phyloP scores from a whole-genome alignment of 2,888 invertebrate species.

The Beris chalybata region DNA sequence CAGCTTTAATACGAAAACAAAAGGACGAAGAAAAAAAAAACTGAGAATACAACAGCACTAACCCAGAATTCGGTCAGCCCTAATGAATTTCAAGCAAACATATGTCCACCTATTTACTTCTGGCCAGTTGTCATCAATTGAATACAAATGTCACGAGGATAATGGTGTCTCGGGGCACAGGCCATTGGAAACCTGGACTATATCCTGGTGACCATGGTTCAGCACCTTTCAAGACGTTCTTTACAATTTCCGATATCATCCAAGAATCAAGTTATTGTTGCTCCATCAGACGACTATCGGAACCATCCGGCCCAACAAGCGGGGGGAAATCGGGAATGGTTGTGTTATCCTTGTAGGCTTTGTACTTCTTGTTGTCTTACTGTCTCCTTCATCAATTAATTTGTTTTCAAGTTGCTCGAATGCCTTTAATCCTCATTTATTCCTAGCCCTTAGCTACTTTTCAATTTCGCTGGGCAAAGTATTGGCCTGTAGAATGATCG shows the following conservation, averaged over 20 bases:
- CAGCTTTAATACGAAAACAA: background rate
- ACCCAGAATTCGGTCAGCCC: constrained; percentile 22
- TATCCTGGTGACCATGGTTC: constrained; percentile 25
- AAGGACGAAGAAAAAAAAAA: constrained; percentile 8
- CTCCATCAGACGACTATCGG: constrained; percentile 4
- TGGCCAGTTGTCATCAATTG: constrained; percentile 38
- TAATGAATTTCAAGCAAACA: constrained; percentile 40
- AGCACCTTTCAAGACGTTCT: constrained; percentile 1
- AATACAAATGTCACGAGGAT: constrained; percentile 39
- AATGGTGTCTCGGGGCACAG: background rate
- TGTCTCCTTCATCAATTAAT: constrained; percentile 40
- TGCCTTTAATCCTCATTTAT: constrained; percentile 44
- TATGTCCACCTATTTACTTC: constrained; percentile 40
- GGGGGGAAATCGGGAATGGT: too few species aligned
- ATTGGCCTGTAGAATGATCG: constrained; percentile 9
- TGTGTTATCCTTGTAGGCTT: too few species aligned
- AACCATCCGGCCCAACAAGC: background rate
- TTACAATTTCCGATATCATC: constrained; percentile 36
- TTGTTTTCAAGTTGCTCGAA: constrained; percentile 40
- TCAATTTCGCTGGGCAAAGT: constrained; percentile 24
- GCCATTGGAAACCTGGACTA: background rate
- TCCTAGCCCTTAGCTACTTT: constrained; percentile 28
- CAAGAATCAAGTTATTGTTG: constrained; percentile 42
- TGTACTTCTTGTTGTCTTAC: constrained; percentile 35
- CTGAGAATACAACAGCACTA: background rate